Evolutionary conservation across 2,888 invertebrate species (phyloP).

Genomic region (Pyrocoelia pectoralis): DNA sequence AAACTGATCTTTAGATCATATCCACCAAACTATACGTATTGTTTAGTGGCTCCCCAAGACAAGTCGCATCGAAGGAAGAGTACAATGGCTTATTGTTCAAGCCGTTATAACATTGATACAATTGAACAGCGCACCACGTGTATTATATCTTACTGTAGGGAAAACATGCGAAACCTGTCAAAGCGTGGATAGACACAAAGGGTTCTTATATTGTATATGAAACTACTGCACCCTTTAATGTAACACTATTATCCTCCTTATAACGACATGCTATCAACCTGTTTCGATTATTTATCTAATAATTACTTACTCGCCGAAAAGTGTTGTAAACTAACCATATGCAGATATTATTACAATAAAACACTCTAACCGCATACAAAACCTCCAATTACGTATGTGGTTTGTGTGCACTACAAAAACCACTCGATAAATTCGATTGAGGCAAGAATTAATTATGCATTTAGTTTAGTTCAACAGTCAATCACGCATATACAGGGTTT

Average conservation of each 20-base stretch:
- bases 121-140: slow-evolving; percentile 35
- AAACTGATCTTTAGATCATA: slow-evolving; percentile 24
- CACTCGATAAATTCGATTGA: slow-evolving; percentile 18
- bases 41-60: slow-evolving; percentile 19
- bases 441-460: slow-evolving; percentile 19
- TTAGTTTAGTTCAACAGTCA: no score
- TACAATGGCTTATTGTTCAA: slow-evolving; percentile 35
- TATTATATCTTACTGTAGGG: slow-evolving; percentile 35
- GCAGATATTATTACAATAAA: slow-evolving; percentile 20
- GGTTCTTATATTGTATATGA: slow-evolving; percentile 25
- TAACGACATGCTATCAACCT: slow-evolving; percentile 20
- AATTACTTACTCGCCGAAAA: neutral
- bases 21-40: slow-evolving; percentile 19
- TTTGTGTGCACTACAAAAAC: slow-evolving; percentile 21
- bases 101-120: slow-evolving; percentile 37
- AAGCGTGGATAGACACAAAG: slow-evolving; percentile 33
- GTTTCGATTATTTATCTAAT: slow-evolving; percentile 16
- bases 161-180: slow-evolving; percentile 39
- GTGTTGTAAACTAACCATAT: slow-evolving; percentile 15
- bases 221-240: slow-evolving; percentile 36
- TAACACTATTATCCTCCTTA: slow-evolving; percentile 27
- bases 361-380: slow-evolving; percentile 21
- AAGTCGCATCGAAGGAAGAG: slow-evolving; percentile 26
- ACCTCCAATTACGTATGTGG: slow-evolving; percentile 22
- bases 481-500: no score